These are phyloP conservation scores for Elaeidobius kamerunicus DNA, from an alignment of 2,888 invertebrate species.

Conservation along the genomic window DNA sequence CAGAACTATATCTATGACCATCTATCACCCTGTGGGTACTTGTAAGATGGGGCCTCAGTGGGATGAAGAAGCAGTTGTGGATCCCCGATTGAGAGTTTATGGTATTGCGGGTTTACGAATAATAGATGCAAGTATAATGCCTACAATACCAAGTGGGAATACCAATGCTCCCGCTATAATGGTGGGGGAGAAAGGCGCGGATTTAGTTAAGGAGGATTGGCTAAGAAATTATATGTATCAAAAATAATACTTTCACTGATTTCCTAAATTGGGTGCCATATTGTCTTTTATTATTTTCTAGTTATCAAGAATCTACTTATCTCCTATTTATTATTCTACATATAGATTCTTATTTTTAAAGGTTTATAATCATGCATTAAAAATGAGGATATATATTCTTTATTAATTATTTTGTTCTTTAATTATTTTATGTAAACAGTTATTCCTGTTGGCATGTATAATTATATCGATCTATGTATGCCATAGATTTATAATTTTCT, in stretches of 20 bases:
- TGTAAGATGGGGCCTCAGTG: conserved; percentile 83
- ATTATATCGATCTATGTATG: no score
- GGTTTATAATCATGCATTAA: no score
- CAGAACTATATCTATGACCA: conserved; percentile 83
- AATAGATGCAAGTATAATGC: conserved; percentile 87
- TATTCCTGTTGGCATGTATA: no score
- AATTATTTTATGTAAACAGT: no score
- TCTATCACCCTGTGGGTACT: conserved; percentile 86
- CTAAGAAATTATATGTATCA: conserved; percentile 38
- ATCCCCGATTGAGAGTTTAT: conserved; percentile 72
- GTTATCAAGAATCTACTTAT: no score
- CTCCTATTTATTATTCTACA: no score
- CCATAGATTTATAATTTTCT: no score
- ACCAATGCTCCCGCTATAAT: conserved; percentile 91
- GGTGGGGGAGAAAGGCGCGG: conserved; percentile 87
- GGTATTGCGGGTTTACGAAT: conserved; percentile 77
- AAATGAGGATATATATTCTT: no score
- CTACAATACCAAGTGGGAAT: conserved; percentile 83
- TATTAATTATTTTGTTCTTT: no score
- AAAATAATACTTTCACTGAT: no score
- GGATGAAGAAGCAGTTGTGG: conserved; percentile 79
- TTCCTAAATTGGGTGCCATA: not conserved
- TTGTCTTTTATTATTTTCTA: no score
- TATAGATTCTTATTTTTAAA: no score
- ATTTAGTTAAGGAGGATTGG: conserved; percentile 85